Evolutionary conservation across 2,888 invertebrate species (phyloP).

Genomic region (Ellobium chinense): DNA sequence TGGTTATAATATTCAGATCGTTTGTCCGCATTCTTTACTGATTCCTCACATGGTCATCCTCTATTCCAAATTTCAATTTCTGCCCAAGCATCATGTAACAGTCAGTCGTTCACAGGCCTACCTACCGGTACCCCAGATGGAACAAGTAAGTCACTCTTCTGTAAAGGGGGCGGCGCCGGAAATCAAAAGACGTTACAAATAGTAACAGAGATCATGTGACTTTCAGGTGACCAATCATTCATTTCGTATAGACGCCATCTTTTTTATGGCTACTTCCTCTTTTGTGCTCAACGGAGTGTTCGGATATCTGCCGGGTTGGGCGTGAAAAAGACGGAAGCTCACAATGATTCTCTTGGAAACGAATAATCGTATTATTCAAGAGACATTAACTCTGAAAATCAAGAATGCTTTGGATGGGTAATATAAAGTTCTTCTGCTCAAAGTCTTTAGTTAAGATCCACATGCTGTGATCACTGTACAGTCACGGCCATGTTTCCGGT

Average conservation of each 20-base stretch:
- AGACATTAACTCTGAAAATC: slow-evolving; percentile 96
- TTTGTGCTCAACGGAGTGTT: neutral
- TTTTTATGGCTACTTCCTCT: slow-evolving; percentile 45
- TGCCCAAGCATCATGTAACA: too few species aligned
- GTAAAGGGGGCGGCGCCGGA: slow-evolving; percentile 24
- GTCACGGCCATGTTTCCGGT: neutral
- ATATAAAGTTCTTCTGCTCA: too few species aligned
- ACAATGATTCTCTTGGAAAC: slow-evolving; percentile 89
- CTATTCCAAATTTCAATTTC: too few species aligned
- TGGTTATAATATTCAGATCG: too few species aligned
- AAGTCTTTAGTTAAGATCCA: too few species aligned
- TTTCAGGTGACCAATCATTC: slow-evolving; percentile 25
- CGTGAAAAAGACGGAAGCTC: neutral
- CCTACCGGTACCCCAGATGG: too few species aligned
- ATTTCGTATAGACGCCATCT: slow-evolving; percentile 24
- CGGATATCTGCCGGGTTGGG: neutral
- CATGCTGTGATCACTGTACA: too few species aligned
- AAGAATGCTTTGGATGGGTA: slow-evolving; percentile 97
- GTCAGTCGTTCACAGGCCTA: too few species aligned
- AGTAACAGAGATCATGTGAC: slow-evolving; percentile 39
- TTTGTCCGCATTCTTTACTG: too few species aligned
- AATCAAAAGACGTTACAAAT: neutral
- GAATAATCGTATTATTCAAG: slow-evolving; percentile 99
- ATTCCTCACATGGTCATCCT: too few species aligned
- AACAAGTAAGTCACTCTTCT: too few species aligned